These are phyloP conservation scores for Poeciliopsis turrubarensis DNA, from an alignment of 2,113 vertebrate species.

Conservation along the genomic window DNA sequence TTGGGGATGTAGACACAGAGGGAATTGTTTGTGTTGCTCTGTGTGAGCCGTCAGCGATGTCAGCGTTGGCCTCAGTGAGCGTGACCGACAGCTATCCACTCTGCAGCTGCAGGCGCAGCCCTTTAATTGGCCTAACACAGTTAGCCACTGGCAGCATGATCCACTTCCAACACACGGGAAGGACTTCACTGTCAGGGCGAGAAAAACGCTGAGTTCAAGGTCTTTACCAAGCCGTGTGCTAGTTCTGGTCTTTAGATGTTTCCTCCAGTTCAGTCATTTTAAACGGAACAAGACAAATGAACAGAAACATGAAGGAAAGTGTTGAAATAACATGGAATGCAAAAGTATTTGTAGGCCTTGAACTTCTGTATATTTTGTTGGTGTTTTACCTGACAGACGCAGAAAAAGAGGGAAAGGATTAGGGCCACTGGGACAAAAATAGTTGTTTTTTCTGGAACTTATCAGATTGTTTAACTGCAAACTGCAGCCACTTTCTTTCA, in stretches of 20 bases:
- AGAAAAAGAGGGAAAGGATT: too few relatives aligned
- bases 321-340: too few relatives aligned
- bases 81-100: conserved; percentile 59
- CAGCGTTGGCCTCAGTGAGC: conserved; percentile 24
- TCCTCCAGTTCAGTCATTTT: background rate
- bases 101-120: conserved; percentile 18
- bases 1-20: background rate
- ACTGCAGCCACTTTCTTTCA: background rate
- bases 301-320: too few relatives aligned
- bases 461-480: background rate
- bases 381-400: too few relatives aligned
- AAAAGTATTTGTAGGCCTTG: too few relatives aligned
- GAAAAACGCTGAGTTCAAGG: background rate
- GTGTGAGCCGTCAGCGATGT: conserved; percentile 11
- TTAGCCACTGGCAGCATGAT: conserved; percentile 6
- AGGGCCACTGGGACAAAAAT: too few relatives aligned
- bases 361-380: too few relatives aligned
- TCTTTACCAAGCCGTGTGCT: conserved; percentile 17
- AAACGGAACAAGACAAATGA: too few relatives aligned
- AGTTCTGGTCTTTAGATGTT: background rate
- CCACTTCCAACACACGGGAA: conserved; percentile 18
- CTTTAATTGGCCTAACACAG: conserved; percentile 39
- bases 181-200: background rate
- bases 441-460: background rate
- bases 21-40: conserved; percentile 17